phyloP scores from a whole-genome alignment of 2,797 vertebrate species.

The Picus viridis region DNA sequence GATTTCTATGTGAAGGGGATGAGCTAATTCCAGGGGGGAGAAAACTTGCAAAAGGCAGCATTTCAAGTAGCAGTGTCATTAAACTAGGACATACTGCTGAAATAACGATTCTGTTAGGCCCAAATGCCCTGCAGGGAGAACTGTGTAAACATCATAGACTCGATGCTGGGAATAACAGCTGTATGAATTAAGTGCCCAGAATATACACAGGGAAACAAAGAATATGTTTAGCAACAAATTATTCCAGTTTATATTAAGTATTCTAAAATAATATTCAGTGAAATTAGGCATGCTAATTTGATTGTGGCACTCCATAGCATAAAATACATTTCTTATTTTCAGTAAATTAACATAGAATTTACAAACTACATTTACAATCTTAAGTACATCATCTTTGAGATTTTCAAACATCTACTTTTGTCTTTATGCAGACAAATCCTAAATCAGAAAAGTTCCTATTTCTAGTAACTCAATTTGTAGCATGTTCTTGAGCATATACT shows the following conservation, averaged over 20 bases:
- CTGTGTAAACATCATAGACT: conserved; percentile 35
- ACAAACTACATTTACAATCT: background rate
- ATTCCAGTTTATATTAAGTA: background rate
- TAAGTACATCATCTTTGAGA: background rate
- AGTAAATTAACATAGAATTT: background rate
- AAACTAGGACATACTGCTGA: conserved; percentile 27
- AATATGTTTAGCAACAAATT: background rate
- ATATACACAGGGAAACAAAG: conserved; percentile 15
- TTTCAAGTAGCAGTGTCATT: conserved; percentile 40
- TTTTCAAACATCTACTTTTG: background rate
- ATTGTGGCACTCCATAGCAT: background rate
- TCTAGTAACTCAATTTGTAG: background rate
- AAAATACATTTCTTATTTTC: background rate
- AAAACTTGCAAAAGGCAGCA: conserved; percentile 32
- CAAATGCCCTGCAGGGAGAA: conserved; percentile 50
- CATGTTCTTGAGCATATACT: background rate
- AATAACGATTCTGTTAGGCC: conserved; percentile 44
- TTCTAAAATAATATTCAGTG: background rate
- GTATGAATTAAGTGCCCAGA: conserved; percentile 23
- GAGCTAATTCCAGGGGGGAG: background rate
- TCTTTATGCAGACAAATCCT: background rate
- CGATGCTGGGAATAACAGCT: background rate
- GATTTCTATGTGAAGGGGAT: background rate
- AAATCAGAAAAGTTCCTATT: background rate
- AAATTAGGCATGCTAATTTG: background rate